Evolutionary conservation across 2,797 vertebrate species (phyloP).

Genomic region (Kryptopterus vitreolus): DNA sequence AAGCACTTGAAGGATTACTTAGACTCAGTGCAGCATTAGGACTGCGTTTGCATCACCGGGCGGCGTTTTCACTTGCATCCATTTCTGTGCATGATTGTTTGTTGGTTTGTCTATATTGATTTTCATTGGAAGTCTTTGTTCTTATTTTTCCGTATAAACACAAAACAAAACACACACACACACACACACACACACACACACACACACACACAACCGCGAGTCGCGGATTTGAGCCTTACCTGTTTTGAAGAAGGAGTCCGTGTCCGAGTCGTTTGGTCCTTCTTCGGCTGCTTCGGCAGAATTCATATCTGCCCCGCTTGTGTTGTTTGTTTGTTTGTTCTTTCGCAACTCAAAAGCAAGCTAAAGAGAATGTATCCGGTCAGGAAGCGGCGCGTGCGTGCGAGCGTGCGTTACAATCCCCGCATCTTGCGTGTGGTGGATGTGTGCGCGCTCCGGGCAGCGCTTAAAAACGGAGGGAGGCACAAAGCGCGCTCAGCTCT

Average conservation of each 20-base stretch:
- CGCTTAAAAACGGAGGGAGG: slow-evolving; percentile 7
- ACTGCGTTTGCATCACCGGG: neutral
- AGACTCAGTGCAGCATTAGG: neutral
- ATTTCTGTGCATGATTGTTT: neutral
- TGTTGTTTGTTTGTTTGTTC: neutral
- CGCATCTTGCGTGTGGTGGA: slow-evolving; percentile 52
- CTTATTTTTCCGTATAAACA: neutral
- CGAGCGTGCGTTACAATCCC: slow-evolving; percentile 48
- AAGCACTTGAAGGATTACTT: neutral
- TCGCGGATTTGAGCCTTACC: slow-evolving; percentile 65
- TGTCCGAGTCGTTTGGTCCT: slow-evolving; percentile 81
- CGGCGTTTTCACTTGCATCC: neutral
- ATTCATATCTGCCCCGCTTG: slow-evolving; percentile 70
- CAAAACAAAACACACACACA: neutral
- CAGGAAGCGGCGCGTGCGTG: slow-evolving; percentile 37
- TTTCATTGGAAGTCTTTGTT: neutral
- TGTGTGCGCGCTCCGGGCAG: slow-evolving; percentile 41
- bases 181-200: neutral
- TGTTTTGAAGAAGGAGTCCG: slow-evolving; percentile 87
- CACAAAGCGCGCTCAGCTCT: slow-evolving; percentile 57
- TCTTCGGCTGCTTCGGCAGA: slow-evolving; percentile 80
- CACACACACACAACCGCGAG: neutral
- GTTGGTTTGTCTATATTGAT: neutral
- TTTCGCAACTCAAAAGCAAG: slow-evolving; percentile 40
- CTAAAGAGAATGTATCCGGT: slow-evolving; percentile 56